Evolutionary conservation across 1,140 invertebrate genomes (phyloP).

Genomic region (Oryctes rhinoceros): DNA sequence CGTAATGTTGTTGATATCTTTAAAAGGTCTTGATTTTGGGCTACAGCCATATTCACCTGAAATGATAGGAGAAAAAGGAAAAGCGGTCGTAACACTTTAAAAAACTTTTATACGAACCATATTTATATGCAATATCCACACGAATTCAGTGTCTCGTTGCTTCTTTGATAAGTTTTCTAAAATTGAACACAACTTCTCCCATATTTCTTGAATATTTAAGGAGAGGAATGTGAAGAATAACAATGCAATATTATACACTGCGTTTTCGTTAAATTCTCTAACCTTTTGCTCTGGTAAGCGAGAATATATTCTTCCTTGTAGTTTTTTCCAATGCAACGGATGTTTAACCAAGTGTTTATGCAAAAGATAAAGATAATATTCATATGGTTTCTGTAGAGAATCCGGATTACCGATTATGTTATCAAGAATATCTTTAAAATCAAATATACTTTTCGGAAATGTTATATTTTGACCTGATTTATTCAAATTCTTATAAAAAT

Average conservation of each 20-base stretch:
- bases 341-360: slow-evolving; percentile 51
- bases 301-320: slow-evolving; percentile 58
- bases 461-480: slow-evolving; percentile 45
- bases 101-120: slow-evolving; percentile 51
- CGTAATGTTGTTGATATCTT: slow-evolving; percentile 46
- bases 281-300: slow-evolving; percentile 56
- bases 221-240: slow-evolving; percentile 51
- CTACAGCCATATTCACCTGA: slow-evolving; percentile 50
- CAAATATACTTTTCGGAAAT: slow-evolving; percentile 32
- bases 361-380: slow-evolving; percentile 53
- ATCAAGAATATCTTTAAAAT: slow-evolving; percentile 46
- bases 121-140: slow-evolving; percentile 54
- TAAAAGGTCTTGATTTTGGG: slow-evolving; percentile 48
- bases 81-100: neutral
- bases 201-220: slow-evolving; percentile 53
- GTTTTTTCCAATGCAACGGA: slow-evolving; percentile 56
- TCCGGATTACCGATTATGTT: slow-evolving; percentile 47
- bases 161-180: slow-evolving; percentile 51
- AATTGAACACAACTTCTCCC: slow-evolving; percentile 52
- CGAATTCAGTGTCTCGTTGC: slow-evolving; percentile 45
- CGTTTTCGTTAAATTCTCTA: slow-evolving; percentile 51
- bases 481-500: slow-evolving; percentile 56
- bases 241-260: slow-evolving; percentile 52
- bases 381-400: slow-evolving; percentile 46
- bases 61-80: slow-evolving; percentile 34